Base-by-base conservation (phyloP, 37 sponge, comb jelly and placozoan genomes). In the Chondrosia reniformis region DNA sequence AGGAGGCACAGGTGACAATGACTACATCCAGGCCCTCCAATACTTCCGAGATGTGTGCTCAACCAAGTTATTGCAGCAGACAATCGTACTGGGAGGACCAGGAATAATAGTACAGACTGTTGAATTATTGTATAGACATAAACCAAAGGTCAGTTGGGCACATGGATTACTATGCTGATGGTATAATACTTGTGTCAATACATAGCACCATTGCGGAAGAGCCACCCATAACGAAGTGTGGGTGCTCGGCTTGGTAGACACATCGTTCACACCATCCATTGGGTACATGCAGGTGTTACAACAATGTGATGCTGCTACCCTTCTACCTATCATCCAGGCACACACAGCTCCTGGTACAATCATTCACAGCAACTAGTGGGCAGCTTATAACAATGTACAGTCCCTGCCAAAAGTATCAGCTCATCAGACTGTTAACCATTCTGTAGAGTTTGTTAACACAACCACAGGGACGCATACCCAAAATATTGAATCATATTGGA, bases 231-330 rank as follows among this genome's bases (percentile, higher is more conserved):
- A 37, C 22, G 79, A 81, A 40, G 31, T 79, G 27, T 91, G 84
- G 91, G 91, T 87, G 46, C 87, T 91, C 66, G 84, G 87, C 0
- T 46, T 87, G 77, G 77, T 83, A 4, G 87, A 86, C 56, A 83
- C 81, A 39, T 78, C 78, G 3, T 32, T 19, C 0, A 28, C 45
- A 0, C 84, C 84, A 5, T 76, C 81, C 3, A 31, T 79, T 2
- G 87, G 86, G 5, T 89, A 85, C 79, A 85, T 85, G 86, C 59
- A 84, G 66, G 54, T 90, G 4, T 86, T 90, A 0, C 52, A 41
- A 0, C 8, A 15, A 0, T 36, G 91, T 13, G 77, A 82, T 57
- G 84, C 87, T 77, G 83, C 84, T 45, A 90, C 91, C 7, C 76
- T 86, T 1, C 65, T 85, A 6, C 79, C 86, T 0, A 89, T 89